phyloP scores from a whole-genome alignment of 1,140 invertebrate species.

The Drosophila bifasciata region DNA sequence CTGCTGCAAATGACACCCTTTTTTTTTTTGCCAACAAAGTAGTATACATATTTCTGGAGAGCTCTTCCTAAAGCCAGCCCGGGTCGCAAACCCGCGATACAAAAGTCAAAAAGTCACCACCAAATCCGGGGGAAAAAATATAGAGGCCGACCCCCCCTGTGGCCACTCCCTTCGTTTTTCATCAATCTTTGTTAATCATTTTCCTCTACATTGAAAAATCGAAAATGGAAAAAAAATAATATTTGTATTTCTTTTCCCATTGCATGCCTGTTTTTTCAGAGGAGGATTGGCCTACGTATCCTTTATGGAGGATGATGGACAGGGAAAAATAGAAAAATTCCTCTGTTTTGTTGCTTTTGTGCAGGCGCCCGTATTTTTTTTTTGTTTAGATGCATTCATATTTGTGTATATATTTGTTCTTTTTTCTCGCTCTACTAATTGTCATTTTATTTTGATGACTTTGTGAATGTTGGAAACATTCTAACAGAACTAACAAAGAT shows the following conservation, averaged over 20 bases:
- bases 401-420: neutral
- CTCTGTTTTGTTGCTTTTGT: slow-evolving; percentile 16
- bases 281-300: neutral
- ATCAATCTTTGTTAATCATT: slow-evolving; percentile 78
- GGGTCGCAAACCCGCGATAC: slow-evolving; percentile 21
- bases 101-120: slow-evolving; percentile 52
- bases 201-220: slow-evolving; percentile 40
- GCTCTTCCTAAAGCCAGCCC: slow-evolving; percentile 26
- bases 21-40: neutral
- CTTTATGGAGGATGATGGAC: no score
- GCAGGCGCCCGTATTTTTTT: slow-evolving; percentile 42
- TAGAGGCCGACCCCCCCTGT: slow-evolving; percentile 38
- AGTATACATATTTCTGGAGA: slow-evolving; percentile 18
- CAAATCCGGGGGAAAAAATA: slow-evolving; percentile 16
- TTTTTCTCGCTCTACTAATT: no score
- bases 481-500: no score
- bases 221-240: slow-evolving; percentile 8
- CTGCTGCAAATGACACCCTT: slow-evolving; percentile 3
- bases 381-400: no score
- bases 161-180: slow-evolving; percentile 40
- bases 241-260: neutral
- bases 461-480: no score
- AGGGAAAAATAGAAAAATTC: slow-evolving; percentile 20
- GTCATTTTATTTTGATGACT: neutral
- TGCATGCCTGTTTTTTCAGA: slow-evolving; percentile 25